Evolutionary conservation across 2,797 vertebrate genomes (phyloP).

Genomic region (Cuniculus paca): DNA sequence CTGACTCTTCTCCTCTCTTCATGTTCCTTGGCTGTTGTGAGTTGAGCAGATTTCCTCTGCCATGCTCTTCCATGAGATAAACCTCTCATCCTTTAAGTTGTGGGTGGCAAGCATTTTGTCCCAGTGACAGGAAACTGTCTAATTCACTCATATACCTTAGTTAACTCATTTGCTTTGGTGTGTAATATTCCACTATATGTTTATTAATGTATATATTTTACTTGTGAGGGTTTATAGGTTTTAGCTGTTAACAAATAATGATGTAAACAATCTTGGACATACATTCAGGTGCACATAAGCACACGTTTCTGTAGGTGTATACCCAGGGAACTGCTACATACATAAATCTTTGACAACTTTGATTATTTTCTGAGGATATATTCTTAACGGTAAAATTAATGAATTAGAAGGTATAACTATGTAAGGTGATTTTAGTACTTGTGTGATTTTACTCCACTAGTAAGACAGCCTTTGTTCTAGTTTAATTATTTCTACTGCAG

Average conservation of each 20-base stretch:
- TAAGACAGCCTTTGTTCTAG: conserved; percentile 41
- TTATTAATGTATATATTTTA: neutral
- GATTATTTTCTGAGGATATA: conserved; percentile 48
- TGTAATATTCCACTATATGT: neutral
- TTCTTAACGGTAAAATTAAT: conserved; percentile 58
- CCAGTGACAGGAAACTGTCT: neutral
- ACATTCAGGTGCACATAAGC: neutral
- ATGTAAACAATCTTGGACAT: conserved; percentile 19
- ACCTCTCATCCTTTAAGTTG: neutral
- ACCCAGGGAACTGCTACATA: conserved; percentile 2
- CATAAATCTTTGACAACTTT: conserved; percentile 13
- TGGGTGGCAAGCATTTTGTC: neutral
- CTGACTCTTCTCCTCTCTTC: neutral
- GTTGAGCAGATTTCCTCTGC: neutral
- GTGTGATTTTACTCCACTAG: conserved; percentile 6
- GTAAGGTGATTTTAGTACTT: conserved; percentile 33
- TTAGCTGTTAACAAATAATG: conserved; percentile 52
- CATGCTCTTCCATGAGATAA: neutral
- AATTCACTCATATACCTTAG: neutral
- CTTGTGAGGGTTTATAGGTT: conserved; percentile 2
- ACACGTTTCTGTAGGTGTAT: conserved; percentile 3
- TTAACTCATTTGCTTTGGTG: conserved; percentile 53
- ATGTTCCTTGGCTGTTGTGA: neutral
- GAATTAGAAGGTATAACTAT: neutral
- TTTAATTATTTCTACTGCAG: conserved; percentile 17